Evolutionary conservation across 2,888 invertebrate species (phyloP).

Genomic region (Rotaria socialis): DNA sequence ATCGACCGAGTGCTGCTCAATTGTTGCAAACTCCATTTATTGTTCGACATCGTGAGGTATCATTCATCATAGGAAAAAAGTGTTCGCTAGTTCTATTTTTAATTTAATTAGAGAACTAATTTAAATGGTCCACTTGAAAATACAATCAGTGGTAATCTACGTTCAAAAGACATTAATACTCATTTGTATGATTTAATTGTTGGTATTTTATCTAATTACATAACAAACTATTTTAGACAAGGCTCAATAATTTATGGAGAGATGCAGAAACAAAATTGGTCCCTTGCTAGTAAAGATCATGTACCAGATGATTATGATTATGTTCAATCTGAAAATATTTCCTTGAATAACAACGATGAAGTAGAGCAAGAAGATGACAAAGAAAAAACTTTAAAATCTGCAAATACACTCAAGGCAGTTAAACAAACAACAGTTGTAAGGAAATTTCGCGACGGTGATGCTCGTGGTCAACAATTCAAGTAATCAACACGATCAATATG

Average conservation of each 20-base stretch:
- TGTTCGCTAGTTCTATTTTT: neutral
- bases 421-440: too few relatives aligned
- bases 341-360: neutral
- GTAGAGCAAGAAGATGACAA: neutral
- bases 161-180: neutral
- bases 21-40: neutral
- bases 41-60: neutral
- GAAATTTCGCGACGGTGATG: neutral
- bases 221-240: neutral
- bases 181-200: neutral
- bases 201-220: neutral
- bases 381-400: neutral
- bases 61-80: neutral
- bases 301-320: neutral
- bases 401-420: neutral
- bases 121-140: constrained; percentile 29
- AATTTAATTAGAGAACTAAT: neutral
- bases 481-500: neutral
- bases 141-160: constrained; percentile 6
- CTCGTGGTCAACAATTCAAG: neutral
- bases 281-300: neutral
- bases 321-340: neutral
- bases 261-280: neutral
- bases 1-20: neutral
- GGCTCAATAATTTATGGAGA: neutral